Conservation (phyloP, 2,888 invertebrate species). For the Enchytraeus crypticus region DNA sequence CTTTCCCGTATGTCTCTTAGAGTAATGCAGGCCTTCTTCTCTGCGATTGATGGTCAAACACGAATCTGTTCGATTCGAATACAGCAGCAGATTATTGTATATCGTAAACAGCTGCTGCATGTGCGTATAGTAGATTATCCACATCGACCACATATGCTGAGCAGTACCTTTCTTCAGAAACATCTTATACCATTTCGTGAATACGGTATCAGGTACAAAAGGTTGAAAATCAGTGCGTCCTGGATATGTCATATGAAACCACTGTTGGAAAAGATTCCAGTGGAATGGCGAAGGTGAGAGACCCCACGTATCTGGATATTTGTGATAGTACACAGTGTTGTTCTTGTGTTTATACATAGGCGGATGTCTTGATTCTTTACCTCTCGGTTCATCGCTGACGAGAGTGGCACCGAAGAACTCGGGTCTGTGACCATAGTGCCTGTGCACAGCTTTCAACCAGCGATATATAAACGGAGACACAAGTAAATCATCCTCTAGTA, state of each 20-base stretch:
- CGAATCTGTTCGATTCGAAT: neutral
- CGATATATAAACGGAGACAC: slow-evolving; percentile 33
- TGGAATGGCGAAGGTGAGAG: slow-evolving; percentile 4
- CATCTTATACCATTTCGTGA: slow-evolving; percentile 21
- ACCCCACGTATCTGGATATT: slow-evolving; percentile 14
- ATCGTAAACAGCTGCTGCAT: slow-evolving; percentile 12
- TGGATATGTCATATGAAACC: slow-evolving; percentile 10
- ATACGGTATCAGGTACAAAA: slow-evolving; percentile 16
- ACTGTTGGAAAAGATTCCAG: slow-evolving; percentile 14
- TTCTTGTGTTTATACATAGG: slow-evolving; percentile 9
- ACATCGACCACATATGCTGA: slow-evolving; percentile 24
- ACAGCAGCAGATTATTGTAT: slow-evolving; percentile 11
- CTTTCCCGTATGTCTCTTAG: too few relatives aligned
- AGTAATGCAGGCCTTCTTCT: slow-evolving; percentile 14
- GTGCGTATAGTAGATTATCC: slow-evolving; percentile 23
- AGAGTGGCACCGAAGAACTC: slow-evolving; percentile 32
- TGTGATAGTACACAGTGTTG: slow-evolving; percentile 12
- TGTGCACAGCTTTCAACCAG: slow-evolving; percentile 34
- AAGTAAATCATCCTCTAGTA: slow-evolving; percentile 37
- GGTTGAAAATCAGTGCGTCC: slow-evolving; percentile 10
- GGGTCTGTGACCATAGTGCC: slow-evolving; percentile 25
- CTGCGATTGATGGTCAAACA: slow-evolving; percentile 6
- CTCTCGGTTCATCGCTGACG: slow-evolving; percentile 30
- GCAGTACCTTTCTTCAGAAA: slow-evolving; percentile 5
- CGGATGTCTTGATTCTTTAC: slow-evolving; percentile 1